phyloP scores from a whole-genome alignment of 1,140 invertebrate species.

The Batillaria attramentaria region DNA sequence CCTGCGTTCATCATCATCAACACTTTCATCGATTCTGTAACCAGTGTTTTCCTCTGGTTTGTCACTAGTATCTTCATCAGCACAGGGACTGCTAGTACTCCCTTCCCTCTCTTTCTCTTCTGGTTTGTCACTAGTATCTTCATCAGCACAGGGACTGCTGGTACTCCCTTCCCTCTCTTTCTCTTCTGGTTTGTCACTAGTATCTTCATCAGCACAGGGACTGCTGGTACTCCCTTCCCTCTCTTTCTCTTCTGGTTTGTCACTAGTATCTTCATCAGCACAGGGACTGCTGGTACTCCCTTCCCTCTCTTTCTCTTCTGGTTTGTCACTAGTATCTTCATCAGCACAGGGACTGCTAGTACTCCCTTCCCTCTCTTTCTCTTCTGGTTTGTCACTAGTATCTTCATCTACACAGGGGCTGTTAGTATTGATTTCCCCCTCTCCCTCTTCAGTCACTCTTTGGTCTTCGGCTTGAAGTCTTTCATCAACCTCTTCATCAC shows the following conservation, averaged over 20 bases:
- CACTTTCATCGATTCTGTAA: too few relatives aligned
- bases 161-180: too few relatives aligned
- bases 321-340: neutral
- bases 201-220: too few relatives aligned
- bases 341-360: neutral
- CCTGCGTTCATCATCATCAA: too few relatives aligned
- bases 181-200: too few relatives aligned
- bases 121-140: too few relatives aligned
- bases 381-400: neutral
- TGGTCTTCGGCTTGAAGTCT: neutral
- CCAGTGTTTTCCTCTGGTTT: too few relatives aligned
- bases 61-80: too few relatives aligned
- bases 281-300: neutral
- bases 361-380: neutral
- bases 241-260: neutral
- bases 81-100: too few relatives aligned
- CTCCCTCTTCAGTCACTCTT: neutral
- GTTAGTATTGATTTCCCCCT: neutral
- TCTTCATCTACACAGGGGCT: neutral
- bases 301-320: neutral
- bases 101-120: too few relatives aligned
- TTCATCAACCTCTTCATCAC: neutral
- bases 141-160: too few relatives aligned
- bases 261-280: neutral
- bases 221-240: too few relatives aligned